phyloP scores from a whole-genome alignment of 2,113 vertebrate species.

The Artemisiospiza belli region DNA sequence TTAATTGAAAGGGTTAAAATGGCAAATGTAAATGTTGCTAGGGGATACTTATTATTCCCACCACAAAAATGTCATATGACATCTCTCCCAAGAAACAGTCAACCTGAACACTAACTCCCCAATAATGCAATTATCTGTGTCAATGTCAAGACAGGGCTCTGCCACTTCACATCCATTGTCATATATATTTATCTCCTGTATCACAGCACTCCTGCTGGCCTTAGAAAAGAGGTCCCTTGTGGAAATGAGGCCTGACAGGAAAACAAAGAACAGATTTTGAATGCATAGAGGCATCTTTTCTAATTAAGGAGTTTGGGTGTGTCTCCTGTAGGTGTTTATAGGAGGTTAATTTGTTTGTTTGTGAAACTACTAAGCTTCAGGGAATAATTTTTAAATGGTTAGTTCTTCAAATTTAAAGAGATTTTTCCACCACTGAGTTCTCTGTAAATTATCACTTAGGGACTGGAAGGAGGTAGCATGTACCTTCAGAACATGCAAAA shows the following conservation, averaged over 20 bases:
- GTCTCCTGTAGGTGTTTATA: slow-evolving; percentile 25
- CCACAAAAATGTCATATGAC: background rate
- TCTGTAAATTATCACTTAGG: background rate
- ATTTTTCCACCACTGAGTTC: background rate
- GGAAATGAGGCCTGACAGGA: slow-evolving; percentile 44
- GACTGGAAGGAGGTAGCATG: background rate
- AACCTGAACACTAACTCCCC: slow-evolving; percentile 40
- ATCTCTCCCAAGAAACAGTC: slow-evolving; percentile 6
- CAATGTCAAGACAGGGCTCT: slow-evolving; percentile 27
- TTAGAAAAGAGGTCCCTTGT: slow-evolving; percentile 9
- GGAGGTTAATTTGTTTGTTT: background rate
- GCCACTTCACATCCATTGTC: slow-evolving; percentile 11
- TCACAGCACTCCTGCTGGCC: background rate
- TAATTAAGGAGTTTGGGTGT: background rate
- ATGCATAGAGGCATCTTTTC: background rate
- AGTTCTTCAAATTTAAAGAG: background rate
- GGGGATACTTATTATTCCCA: background rate
- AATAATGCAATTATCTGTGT: slow-evolving; percentile 47
- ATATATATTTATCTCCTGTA: slow-evolving; percentile 4
- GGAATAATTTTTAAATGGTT: background rate
- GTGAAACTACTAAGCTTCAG: background rate
- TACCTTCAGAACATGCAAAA: background rate
- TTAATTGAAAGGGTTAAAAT: background rate
- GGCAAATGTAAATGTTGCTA: background rate
- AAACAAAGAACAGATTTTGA: slow-evolving; percentile 34